Percentiles rank a stretch among this genome's conserved stretches.
Conservation (phyloP, 2,113 vertebrate genomes). For the Lonchura striata region DNA sequence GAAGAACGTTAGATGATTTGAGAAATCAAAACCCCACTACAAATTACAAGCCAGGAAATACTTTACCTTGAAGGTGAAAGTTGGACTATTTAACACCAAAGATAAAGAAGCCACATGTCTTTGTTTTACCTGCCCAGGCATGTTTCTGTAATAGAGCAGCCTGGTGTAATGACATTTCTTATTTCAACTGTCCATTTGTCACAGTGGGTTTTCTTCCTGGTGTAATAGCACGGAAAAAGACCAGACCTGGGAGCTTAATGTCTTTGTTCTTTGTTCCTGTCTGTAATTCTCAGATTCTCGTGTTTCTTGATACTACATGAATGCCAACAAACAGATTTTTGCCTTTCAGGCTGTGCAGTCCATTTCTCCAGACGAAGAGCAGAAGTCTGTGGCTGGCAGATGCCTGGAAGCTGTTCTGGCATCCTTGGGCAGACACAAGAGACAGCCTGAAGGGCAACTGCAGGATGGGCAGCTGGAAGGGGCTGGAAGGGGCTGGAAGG, state of each 20-base stretch:
- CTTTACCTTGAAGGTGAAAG: background rate
- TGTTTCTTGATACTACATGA: background rate
- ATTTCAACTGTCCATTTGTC: constrained; percentile 4
- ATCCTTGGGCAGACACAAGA: background rate
- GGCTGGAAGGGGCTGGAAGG: no score
- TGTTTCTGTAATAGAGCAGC: background rate
- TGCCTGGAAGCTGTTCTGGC: background rate
- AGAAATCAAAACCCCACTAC: background rate
- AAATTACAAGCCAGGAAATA: background rate
- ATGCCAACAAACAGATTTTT: background rate
- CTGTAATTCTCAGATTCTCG: background rate
- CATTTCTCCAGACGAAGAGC: accelerated
- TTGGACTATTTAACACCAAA: background rate
- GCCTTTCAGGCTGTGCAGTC: background rate
- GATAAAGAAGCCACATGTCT: constrained; percentile 3
- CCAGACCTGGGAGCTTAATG: background rate
- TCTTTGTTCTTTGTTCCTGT: background rate
- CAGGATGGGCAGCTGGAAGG: background rate
- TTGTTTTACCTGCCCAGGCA: background rate
- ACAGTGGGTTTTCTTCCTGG: background rate
- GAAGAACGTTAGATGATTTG: background rate
- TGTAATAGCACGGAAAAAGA: background rate
- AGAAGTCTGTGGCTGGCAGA: background rate
- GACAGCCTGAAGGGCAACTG: background rate
- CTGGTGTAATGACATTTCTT: background rate